Base-by-base conservation (phyloP, 2,888 invertebrate species). In the Meiosimyza decipiens region DNA sequence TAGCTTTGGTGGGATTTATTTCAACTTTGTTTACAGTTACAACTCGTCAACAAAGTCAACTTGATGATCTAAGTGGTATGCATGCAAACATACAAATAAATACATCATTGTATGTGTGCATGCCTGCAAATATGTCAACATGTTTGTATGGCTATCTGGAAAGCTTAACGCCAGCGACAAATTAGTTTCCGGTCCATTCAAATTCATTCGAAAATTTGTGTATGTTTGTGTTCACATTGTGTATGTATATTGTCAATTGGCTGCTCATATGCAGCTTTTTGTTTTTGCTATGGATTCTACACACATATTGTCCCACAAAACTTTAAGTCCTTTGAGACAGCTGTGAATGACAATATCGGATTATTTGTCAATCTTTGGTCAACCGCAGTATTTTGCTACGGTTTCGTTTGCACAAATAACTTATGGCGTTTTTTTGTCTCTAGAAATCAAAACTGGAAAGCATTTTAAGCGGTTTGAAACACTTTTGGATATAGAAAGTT, bases 111-210 rank as follows among this genome's bases (percentile, higher is more conserved):
- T 15, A 57, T 57, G 28, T 28, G 18, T 18, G 57, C 28, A 57
- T 57, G 28, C 12, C 13, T 57, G 57, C 18, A 22, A 13, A 28
- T 13, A 9, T 57, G 57, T 57, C 22, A 28, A 28, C n/a, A 15
- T 22, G 2, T 57, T 16, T 57, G 40, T 57, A 28, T 57, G 57
- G 13, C 28, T 15, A 18, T 13, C 0, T 40, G 16, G 3, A 47
- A 12, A 63, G 64, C 64, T 64, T 64, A 64, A 51, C 18, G 16
- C 50, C 28, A 28, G 28, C 18, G 64, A 64, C 64, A 64, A 64
- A 64, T 64, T 64, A 64, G 64, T 64, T 64, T 64, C 64, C 64
- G 64, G 64, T 64, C 64, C 51, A 50, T 64, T 64, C 64, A 51
- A 50, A 50, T 51, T 40, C 50, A 64, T 64, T 64, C 52, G 64